These are phyloP conservation scores for Diplosoma virens DNA, from an alignment of 23 tunicate genomes.

Conservation along the genomic window DNA sequence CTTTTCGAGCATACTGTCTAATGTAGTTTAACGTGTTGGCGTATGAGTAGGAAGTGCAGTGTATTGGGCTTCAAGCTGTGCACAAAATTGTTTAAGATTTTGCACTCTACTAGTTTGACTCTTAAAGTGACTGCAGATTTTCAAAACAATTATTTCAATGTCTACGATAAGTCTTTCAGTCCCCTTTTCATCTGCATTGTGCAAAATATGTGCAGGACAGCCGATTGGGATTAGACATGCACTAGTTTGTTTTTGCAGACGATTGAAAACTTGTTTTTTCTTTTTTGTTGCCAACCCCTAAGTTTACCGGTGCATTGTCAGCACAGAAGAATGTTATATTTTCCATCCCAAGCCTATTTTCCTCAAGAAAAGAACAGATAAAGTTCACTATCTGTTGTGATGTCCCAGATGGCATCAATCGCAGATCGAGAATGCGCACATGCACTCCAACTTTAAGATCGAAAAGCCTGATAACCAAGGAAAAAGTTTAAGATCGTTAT, in stretches of 20 bases:
- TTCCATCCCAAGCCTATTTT: no score
- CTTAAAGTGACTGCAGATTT: not conserved
- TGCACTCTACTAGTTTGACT: not conserved
- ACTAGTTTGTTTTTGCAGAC: conserved; percentile 13
- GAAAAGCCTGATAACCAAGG: conserved; percentile 18
- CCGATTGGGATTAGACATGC: not conserved
- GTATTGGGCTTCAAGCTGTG: not conserved
- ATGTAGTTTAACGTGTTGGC: no score
- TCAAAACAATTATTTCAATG: not conserved
- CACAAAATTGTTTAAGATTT: not conserved
- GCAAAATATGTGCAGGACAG: not conserved
- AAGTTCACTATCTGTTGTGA: no score
- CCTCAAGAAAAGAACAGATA: no score
- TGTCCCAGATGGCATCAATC: no score
- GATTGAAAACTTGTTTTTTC: conserved; percentile 13
- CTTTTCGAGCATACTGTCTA: no score
- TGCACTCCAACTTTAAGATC: conserved; percentile 12
- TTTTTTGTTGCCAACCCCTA: conserved; percentile 11
- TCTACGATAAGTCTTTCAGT: not conserved
- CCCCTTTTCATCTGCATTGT: no score
- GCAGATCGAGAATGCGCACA: conserved; percentile 32
- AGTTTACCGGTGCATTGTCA: not conserved
- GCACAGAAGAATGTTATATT: not conserved
- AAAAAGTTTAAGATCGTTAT: not conserved
- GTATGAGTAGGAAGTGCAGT: no score